Evolutionary conservation across 2,797 vertebrate species (phyloP).

Genomic region (Dicrostonyx torquatus): DNA sequence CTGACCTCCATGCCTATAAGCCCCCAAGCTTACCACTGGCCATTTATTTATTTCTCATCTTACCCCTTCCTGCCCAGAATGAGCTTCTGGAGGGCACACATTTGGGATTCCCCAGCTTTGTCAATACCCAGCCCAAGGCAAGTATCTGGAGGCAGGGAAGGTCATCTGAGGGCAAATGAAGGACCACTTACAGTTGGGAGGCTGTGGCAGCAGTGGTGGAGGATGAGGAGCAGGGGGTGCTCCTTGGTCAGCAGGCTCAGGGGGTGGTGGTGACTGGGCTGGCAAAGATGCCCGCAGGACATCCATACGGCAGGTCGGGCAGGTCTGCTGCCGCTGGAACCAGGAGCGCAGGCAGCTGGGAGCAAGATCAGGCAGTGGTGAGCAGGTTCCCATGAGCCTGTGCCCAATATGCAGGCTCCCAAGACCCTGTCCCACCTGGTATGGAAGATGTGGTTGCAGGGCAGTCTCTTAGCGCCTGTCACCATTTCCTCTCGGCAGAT

Average conservation of each 20-base stretch:
- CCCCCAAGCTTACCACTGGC: background rate
- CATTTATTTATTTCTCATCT: background rate
- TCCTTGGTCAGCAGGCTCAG: slow-evolving; percentile 87
- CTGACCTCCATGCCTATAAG: background rate
- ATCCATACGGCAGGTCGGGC: slow-evolving; percentile 98
- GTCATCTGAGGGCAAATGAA: background rate
- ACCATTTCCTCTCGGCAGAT: slow-evolving; percentile 99
- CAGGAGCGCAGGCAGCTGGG: slow-evolving; percentile 96
- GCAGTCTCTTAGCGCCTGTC: slow-evolving; percentile 95
- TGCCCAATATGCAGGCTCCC: background rate
- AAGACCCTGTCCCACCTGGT: slow-evolving; percentile 89
- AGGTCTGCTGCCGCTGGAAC: slow-evolving; percentile 99
- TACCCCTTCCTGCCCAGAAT: background rate
- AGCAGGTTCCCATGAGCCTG: background rate
- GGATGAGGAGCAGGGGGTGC: slow-evolving; percentile 87
- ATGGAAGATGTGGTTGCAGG: slow-evolving; percentile 99
- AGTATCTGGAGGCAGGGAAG: background rate
- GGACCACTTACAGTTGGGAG: slow-evolving; percentile 89
- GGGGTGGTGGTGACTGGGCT: slow-evolving; percentile 88
- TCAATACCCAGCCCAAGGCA: background rate
- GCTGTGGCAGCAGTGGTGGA: slow-evolving; percentile 87
- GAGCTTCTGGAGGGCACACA: background rate
- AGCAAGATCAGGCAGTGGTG: background rate
- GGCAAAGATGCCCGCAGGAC: slow-evolving; percentile 94
- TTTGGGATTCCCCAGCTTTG: background rate